phyloP scores from a whole-genome alignment of 2,888 invertebrate genomes.

The Aelia acuminata region DNA sequence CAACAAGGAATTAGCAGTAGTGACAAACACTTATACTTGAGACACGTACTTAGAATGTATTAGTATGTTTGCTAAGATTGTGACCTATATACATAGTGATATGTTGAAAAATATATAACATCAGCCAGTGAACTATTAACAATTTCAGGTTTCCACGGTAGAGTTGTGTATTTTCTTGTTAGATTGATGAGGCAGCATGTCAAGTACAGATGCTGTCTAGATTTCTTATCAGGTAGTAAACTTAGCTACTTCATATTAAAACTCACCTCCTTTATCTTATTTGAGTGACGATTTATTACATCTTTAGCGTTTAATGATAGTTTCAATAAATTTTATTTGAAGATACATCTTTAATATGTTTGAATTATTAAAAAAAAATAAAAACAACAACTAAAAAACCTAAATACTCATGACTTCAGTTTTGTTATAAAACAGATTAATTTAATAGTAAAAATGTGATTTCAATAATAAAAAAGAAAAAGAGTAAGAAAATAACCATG shows the following conservation, averaged over 20 bases:
- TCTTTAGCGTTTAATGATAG: background rate
- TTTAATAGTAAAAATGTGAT: too few relatives aligned
- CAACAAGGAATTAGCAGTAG: too few relatives aligned
- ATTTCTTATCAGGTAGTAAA: background rate
- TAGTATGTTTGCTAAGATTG: background rate
- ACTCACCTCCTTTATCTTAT: background rate
- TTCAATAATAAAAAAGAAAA: too few relatives aligned
- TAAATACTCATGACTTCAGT: too few relatives aligned
- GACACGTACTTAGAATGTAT: too few relatives aligned
- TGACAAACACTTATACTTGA: too few relatives aligned
- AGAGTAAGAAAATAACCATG: too few relatives aligned
- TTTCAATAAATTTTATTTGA: background rate
- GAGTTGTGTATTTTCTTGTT: background rate
- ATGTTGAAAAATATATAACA: background rate
- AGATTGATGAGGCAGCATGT: conserved; percentile 15
- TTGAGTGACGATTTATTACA: background rate
- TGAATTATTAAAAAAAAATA: too few relatives aligned
- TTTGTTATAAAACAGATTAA: too few relatives aligned
- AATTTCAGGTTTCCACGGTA: background rate
- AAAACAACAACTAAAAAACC: too few relatives aligned
- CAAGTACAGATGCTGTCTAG: background rate
- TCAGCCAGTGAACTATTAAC: background rate
- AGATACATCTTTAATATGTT: background rate
- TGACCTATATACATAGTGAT: background rate
- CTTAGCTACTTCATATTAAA: conserved; percentile 10